Percentiles rank a stretch among this genome's conserved stretches.
phyloP scores from a whole-genome alignment of 2,888 invertebrate species.

The Dynastes maya region DNA sequence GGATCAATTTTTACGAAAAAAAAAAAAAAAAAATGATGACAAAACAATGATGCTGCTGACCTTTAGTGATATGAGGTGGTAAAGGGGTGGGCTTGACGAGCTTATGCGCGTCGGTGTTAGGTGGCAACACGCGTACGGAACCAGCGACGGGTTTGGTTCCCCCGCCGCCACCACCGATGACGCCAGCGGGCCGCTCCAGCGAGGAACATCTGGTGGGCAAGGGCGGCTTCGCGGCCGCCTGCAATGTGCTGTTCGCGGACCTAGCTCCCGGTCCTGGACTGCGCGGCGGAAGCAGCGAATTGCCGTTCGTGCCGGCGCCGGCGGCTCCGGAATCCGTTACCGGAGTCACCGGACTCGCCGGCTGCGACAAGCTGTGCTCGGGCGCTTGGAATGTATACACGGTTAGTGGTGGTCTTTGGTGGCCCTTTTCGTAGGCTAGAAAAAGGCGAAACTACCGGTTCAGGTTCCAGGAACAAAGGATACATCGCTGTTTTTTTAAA shows the following conservation, averaged over 20 bases:
- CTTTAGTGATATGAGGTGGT: conserved; percentile 85
- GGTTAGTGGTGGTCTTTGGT: conserved; percentile 87
- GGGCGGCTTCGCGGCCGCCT: conserved; percentile 73
- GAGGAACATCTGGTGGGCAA: conserved; percentile 89
- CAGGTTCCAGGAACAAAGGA: no score
- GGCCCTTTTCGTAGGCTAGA: conserved; percentile 87
- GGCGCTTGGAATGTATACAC: conserved; percentile 92
- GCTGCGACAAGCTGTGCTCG: conserved; percentile 75
- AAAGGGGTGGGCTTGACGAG: conserved; percentile 78
- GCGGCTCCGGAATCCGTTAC: conserved; percentile 56
- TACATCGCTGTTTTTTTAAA: not conserved
- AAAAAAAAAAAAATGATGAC: conserved; percentile 14
- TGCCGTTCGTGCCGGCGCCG: conserved; percentile 62
- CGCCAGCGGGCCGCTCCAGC: conserved; percentile 80
- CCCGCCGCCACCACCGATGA: conserved; percentile 65
- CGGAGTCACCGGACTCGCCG: conserved; percentile 70
- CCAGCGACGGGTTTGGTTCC: conserved; percentile 73
- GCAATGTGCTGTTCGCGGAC: conserved; percentile 52
- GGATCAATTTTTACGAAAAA: no score
- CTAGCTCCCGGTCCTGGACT: conserved; percentile 66
- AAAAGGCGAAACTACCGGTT: conserved; percentile 46
- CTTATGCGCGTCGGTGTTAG: conserved; percentile 73
- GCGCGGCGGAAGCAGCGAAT: conserved; percentile 66
- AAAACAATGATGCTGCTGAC: conserved; percentile 64
- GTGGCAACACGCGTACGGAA: conserved; percentile 68